Evolutionary conservation across 2,113 vertebrate species (phyloP), one percentile per base, ranked within the genome.

Genomic region (Crotalus helleri): DNA sequence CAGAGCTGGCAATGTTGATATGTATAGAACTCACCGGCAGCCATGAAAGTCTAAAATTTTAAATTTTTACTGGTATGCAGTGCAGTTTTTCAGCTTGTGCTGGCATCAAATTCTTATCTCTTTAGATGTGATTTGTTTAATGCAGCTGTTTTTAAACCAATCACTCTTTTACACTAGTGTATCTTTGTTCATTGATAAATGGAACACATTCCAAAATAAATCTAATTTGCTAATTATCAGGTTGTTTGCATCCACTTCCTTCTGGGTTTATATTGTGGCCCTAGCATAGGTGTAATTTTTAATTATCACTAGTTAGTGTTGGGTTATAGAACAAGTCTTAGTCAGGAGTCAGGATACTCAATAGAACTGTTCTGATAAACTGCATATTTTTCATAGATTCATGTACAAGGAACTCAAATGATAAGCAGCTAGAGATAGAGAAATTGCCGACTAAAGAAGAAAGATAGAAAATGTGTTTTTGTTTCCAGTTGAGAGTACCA

Each of bases 1-100:
- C 81, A 85, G 92, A 85, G 74, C 89, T 90, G 89, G 33, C 74
- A 93, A 64, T 64, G 92, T 85, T 93, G 74, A 64, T 59, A 93
- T 44, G 55, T 93, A 90, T 51, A 90, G 81, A 93, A 90, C 85
- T 90, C n/a, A 64, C 59, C 26, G 55, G 46, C 92, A 86, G 9
- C 88, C 92, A 53, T 59, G 88, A 90, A 90, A 85, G 54, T 93
- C 69, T 61, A 88, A 59, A 86, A 89, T 92, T 64, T 26, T 86
- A 24, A 39, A 33, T 86, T 58, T 81, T 81, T 15, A 13, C 85
- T 19, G 85, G n/a, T 26, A 5, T 93, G 49, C 46, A 29, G 85
- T 90, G 29, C 44, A 64, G 12, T 81, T 26, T 24, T 61, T 90
- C 90, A 46, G 74, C 57, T 64, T 23, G 8, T 81, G 10, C 49